A percentile compares a stretch with the other conserved stretches of the same genome.
Evolutionary conservation across 2,797 vertebrate genomes (phyloP).

Genomic region (Molothrus ater): DNA sequence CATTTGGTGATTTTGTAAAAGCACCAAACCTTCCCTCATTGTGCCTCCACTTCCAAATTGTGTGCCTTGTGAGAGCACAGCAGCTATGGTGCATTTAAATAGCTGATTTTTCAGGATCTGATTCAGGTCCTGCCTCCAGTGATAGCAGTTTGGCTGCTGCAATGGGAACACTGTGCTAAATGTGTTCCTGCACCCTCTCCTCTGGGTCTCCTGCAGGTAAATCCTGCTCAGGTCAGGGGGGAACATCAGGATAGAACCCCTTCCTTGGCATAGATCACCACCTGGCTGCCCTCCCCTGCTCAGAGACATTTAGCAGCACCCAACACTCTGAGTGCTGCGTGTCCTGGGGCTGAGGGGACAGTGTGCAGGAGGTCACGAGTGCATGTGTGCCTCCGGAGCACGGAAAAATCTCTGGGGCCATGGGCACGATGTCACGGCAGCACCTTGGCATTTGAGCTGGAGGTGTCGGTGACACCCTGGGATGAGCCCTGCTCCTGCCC

Average conservation of each 20-base stretch:
- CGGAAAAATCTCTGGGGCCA: neutral
- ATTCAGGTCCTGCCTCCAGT: too few species aligned
- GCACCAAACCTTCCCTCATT: neutral
- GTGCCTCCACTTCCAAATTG: neutral
- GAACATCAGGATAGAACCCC: neutral
- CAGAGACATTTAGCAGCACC: neutral
- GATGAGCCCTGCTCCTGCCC: accelerated
- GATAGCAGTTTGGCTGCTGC: too few species aligned
- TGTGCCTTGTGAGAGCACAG: neutral
- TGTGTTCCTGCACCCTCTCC: neutral
- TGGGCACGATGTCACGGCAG: accelerated
- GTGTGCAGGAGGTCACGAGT: accelerated
- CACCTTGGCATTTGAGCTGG: neutral
- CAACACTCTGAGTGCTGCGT: accelerated
- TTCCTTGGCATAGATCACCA: neutral
- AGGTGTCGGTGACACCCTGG: accelerated
- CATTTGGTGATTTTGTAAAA: neutral
- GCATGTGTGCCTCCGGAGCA: neutral
- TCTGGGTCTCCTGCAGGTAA: neutral
- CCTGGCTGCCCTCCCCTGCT: neutral
- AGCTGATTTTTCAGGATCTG: too few species aligned
- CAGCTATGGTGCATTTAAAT: neutral
- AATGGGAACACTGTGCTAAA: too few species aligned
- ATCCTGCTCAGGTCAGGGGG: neutral
- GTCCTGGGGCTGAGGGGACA: neutral